These are phyloP conservation scores for Dendrolimus pini DNA, from an alignment of 2,888 invertebrate species.

Conservation along the genomic window DNA sequence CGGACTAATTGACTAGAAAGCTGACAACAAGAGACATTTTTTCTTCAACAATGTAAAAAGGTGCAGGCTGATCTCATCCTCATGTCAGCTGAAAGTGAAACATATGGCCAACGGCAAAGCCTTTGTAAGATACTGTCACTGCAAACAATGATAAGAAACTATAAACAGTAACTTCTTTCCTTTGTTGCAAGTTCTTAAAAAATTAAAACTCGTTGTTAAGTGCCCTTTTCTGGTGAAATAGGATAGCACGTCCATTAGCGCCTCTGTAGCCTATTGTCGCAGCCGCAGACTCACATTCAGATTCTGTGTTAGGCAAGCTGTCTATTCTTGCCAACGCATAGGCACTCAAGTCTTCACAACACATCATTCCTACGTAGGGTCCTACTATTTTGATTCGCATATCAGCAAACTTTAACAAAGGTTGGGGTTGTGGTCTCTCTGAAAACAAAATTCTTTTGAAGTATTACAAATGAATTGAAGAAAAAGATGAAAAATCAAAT, in stretches of 20 bases:
- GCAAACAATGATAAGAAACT: too few species aligned
- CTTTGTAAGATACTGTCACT: too few species aligned
- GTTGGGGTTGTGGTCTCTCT: slow-evolving; percentile 43
- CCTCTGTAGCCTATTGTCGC: slow-evolving; percentile 31
- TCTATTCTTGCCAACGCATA: slow-evolving; percentile 39
- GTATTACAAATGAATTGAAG: too few species aligned
- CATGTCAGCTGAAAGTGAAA: too few species aligned
- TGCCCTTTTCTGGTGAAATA: slow-evolving; percentile 25
- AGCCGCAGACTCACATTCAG: slow-evolving; percentile 34
- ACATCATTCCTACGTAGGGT: slow-evolving; percentile 49
- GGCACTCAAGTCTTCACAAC: slow-evolving; percentile 52
- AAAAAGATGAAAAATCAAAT: too few species aligned
- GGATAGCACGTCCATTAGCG: slow-evolving; percentile 38
- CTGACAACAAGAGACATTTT: too few species aligned
- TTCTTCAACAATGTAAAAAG: too few species aligned
- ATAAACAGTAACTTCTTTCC: too few species aligned
- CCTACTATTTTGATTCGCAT: slow-evolving; percentile 48
- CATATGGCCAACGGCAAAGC: too few species aligned
- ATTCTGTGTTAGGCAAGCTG: slow-evolving; percentile 42
- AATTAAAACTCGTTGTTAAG: slow-evolving; percentile 21
- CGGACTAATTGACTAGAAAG: too few species aligned
- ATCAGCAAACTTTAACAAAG: slow-evolving; percentile 44
- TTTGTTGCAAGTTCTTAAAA: neutral
- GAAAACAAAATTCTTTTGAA: slow-evolving; percentile 17
- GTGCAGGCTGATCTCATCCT: too few species aligned